These are phyloP conservation scores for Pao palembangensis DNA, from an alignment of 2,113 vertebrate species.

Conservation along the genomic window DNA sequence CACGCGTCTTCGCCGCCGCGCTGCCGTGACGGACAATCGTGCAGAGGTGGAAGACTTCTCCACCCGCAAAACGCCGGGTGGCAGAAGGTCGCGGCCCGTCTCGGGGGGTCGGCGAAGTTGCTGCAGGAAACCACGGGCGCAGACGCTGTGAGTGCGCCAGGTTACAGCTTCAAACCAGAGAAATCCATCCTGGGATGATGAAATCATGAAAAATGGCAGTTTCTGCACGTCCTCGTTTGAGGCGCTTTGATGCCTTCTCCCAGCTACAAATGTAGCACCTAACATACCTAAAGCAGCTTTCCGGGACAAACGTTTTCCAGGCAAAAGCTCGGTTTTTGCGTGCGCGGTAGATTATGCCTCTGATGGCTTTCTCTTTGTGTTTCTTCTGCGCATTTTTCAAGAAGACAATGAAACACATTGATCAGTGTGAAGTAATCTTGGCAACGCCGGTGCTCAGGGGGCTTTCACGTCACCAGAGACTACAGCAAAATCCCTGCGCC, in stretches of 20 bases:
- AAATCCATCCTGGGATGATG: slow-evolving; percentile 10
- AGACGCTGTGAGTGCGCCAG: slow-evolving; percentile 16
- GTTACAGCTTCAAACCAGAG: slow-evolving; percentile 20
- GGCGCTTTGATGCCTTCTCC: neutral
- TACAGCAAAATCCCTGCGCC: slow-evolving; percentile 23
- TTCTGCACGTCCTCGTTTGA: slow-evolving; percentile 1
- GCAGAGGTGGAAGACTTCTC: slow-evolving; percentile 25
- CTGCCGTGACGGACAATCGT: slow-evolving; percentile 47
- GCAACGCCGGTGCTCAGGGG: slow-evolving; percentile 36
- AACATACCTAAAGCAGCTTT: slow-evolving; percentile 6
- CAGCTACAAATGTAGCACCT: neutral
- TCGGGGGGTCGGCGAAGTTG: slow-evolving; percentile 34
- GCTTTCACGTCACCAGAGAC: slow-evolving; percentile 35
- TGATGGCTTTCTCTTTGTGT: slow-evolving; percentile 27
- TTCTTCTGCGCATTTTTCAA: slow-evolving; percentile 37
- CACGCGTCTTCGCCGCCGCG: slow-evolving; percentile 24
- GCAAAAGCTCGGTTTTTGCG: slow-evolving; percentile 1
- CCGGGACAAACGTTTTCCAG: slow-evolving; percentile 7
- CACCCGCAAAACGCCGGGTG: slow-evolving; percentile 34
- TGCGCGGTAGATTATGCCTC: slow-evolving; percentile 16
- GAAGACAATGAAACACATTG: slow-evolving; percentile 53
- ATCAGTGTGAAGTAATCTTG: slow-evolving; percentile 41
- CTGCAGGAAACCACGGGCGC: slow-evolving; percentile 29
- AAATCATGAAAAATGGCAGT: slow-evolving; percentile 3
- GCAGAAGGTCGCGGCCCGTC: slow-evolving; percentile 42